Evolutionary conservation across 1,140 invertebrate genomes (phyloP).

Genomic region (Drosophila paulistorum): DNA sequence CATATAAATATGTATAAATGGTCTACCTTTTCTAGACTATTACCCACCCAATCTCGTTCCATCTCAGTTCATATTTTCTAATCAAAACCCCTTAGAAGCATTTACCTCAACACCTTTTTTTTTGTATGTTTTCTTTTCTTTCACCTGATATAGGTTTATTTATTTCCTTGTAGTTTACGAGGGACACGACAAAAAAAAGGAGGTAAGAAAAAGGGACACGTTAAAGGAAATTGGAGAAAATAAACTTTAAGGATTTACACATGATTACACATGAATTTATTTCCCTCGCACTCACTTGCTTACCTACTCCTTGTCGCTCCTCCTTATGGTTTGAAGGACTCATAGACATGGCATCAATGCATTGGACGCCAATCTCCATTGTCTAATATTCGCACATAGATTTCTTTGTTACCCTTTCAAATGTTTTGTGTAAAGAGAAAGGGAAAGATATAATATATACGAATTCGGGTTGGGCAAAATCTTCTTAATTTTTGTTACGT

Average conservation of each 20-base stretch:
- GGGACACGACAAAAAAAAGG: constrained; percentile 2
- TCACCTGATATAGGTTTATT: constrained; percentile 25
- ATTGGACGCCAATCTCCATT: neutral
- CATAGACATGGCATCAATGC: constrained; percentile 1
- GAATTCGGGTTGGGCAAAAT: neutral
- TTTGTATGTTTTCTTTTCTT: neutral
- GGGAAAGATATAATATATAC: neutral
- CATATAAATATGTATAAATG: constrained; percentile 19
- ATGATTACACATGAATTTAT: constrained; percentile 35
- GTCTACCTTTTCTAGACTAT: constrained; percentile 14
- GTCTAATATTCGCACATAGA: constrained; percentile 5
- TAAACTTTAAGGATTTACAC: constrained; percentile 34
- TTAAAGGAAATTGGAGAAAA: constrained; percentile 22
- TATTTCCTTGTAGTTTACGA: constrained; percentile 25
- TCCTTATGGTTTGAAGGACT: neutral
- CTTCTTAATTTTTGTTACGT: neutral
- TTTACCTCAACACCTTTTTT: constrained; percentile 1
- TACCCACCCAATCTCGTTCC: constrained; percentile 1
- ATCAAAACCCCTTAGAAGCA: constrained; percentile 7
- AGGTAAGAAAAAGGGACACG: constrained; percentile 1
- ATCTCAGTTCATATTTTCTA: constrained; percentile 25
- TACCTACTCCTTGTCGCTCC: no score
- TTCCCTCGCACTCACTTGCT: neutral
- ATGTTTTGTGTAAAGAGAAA: neutral
- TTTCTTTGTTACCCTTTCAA: neutral